phyloP scores from a whole-genome alignment of 2,888 invertebrate genomes.

The Tortrix viridana region DNA sequence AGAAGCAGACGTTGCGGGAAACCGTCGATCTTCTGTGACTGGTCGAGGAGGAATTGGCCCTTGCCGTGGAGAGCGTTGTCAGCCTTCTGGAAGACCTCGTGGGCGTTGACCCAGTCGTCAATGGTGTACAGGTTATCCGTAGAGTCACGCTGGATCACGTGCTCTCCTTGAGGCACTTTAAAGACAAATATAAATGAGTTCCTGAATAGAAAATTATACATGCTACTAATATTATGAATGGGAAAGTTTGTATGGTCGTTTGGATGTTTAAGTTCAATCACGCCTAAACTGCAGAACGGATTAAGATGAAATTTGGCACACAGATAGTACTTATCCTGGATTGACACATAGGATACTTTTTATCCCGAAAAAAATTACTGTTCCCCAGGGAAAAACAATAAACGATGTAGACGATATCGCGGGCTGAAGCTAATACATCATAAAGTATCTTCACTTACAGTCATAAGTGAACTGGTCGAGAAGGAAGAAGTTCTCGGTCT shows the following conservation, averaged over 20 bases:
- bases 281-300: too few relatives aligned
- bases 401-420: too few relatives aligned
- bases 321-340: too few relatives aligned
- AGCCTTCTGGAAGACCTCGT: constrained; percentile 74
- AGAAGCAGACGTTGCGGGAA: constrained; percentile 86
- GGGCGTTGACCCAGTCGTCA: constrained; percentile 78
- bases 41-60: constrained; percentile 73
- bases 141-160: constrained; percentile 82
- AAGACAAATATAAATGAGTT: constrained; percentile 33
- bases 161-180: constrained; percentile 73
- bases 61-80: constrained; percentile 73
- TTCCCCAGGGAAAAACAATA: too few relatives aligned
- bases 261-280: too few relatives aligned
- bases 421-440: too few relatives aligned
- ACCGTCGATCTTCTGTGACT: constrained; percentile 79
- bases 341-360: too few relatives aligned
- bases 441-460: constrained; percentile 60
- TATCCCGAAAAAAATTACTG: too few relatives aligned
- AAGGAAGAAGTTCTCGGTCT: constrained; percentile 83
- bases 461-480: constrained; percentile 83
- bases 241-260: too few relatives aligned
- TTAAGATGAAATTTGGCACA: too few relatives aligned
- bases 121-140: constrained; percentile 83
- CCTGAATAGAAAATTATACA: neutral
- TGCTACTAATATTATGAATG: too few relatives aligned